These are phyloP conservation scores for Anoplolepis gracilipes DNA, from an alignment of 1,140 invertebrate species.

Conservation along the genomic window DNA sequence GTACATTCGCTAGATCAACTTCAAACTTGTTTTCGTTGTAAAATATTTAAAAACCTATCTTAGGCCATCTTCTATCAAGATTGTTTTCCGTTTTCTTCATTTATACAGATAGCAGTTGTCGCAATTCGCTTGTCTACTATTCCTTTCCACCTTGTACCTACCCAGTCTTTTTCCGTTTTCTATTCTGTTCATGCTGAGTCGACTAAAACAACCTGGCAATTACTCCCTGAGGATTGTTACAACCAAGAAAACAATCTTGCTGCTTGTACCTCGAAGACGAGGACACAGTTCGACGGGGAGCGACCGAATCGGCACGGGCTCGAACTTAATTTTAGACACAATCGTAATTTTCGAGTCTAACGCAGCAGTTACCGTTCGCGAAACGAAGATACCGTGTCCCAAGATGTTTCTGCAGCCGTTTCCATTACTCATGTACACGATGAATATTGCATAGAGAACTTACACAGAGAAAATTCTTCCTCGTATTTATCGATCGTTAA, in stretches of 20 bases:
- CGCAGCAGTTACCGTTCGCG: slow-evolving; percentile 19
- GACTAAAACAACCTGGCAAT: slow-evolving; percentile 81
- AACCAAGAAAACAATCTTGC: slow-evolving; percentile 78
- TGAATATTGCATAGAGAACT: background rate
- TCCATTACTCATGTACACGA: slow-evolving; percentile 7
- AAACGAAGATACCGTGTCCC: background rate
- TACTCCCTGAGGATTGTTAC: slow-evolving; percentile 81
- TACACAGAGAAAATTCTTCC: slow-evolving; percentile 3
- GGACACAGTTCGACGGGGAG: background rate
- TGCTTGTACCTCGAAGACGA: slow-evolving; percentile 70
- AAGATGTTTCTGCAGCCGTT: slow-evolving; percentile 3
- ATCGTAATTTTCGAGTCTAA: slow-evolving; percentile 43
- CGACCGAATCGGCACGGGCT: slow-evolving; percentile 33
- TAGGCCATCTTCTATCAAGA: slow-evolving; percentile 11
- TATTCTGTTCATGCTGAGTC: slow-evolving; percentile 78
- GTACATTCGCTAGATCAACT: background rate
- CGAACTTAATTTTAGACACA: slow-evolving; percentile 49
- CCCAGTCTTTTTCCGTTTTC: slow-evolving; percentile 55
- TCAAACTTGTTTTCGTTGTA: background rate
- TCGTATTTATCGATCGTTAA: slow-evolving; percentile 20
- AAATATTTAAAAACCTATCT: slow-evolving; percentile 48
- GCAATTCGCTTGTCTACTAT: slow-evolving; percentile 47
- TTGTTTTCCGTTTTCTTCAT: slow-evolving; percentile 4
- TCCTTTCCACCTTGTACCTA: background rate
- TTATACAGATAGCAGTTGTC: slow-evolving; percentile 38